Percentiles rank a stretch among this genome's conserved stretches.
Evolutionary conservation across 2,113 vertebrate species (phyloP).

Genomic region (Orientallactaga bullata): DNA sequence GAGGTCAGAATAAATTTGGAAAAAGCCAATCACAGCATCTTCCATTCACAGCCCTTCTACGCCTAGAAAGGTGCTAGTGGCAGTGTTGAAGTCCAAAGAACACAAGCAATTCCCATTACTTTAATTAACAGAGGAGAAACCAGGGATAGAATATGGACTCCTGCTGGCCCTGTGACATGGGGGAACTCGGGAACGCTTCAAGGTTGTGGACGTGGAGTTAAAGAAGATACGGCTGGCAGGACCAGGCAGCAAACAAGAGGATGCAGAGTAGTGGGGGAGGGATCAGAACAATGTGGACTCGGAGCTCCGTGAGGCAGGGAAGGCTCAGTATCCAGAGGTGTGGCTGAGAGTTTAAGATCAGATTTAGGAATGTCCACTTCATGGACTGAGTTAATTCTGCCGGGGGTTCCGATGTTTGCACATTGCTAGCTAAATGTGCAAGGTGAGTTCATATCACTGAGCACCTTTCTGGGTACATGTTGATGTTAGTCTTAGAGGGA

Average conservation of each 20-base stretch:
- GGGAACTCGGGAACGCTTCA: neutral
- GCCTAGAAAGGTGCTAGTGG: neutral
- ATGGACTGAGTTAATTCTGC: neutral
- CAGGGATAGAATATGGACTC: neutral
- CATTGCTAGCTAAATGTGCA: neutral
- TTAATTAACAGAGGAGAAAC: neutral
- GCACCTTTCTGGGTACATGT: neutral
- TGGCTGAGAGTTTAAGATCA: neutral
- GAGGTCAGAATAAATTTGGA: neutral
- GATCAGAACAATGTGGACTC: too few relatives aligned
- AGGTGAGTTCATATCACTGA: neutral
- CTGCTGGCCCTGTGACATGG: neutral
- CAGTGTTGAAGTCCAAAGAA: neutral
- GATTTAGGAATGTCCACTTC: neutral
- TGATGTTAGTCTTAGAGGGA: neutral
- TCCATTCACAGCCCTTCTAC: neutral
- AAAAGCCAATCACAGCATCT: neutral
- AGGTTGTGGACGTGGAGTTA: neutral
- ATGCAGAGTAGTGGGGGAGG: neutral
- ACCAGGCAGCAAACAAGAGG: neutral
- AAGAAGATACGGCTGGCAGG: neutral
- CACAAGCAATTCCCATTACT: neutral
- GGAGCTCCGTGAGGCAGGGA: neutral
- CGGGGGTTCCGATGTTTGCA: neutral
- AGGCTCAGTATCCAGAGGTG: neutral